A percentile compares a stretch with the other conserved stretches of the same genome.
phyloP scores from a whole-genome alignment of 2,888 invertebrate species.

The Caenorhabditis plicata region DNA sequence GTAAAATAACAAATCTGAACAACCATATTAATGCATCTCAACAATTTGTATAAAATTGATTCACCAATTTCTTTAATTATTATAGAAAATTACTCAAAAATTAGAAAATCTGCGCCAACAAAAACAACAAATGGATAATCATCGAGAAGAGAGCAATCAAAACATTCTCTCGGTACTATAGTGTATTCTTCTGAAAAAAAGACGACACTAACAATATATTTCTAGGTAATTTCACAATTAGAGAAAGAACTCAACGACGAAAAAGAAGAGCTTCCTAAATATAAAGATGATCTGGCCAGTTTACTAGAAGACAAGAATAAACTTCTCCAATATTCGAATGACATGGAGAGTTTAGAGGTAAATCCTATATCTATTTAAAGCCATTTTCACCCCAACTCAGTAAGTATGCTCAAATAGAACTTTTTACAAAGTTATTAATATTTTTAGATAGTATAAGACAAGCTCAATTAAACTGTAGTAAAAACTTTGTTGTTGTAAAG shows the following conservation, averaged over 20 bases:
- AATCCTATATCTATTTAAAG: not conserved
- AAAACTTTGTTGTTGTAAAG: too few relatives aligned
- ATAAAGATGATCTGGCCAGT: constrained; percentile 3
- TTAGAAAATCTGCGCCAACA: not conserved
- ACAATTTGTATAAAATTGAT: too few relatives aligned
- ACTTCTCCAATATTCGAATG: not conserved
- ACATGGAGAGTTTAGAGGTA: not conserved
- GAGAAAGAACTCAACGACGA: not conserved
- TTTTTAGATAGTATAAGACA: too few relatives aligned
- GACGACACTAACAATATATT: not conserved
- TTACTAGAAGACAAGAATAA: constrained; percentile 14
- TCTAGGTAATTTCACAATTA: not conserved
- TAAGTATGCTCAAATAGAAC: too few relatives aligned
- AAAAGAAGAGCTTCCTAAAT: constrained; percentile 5
- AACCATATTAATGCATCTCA: too few relatives aligned
- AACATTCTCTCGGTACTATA: constrained; percentile 8
- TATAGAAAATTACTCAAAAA: too few relatives aligned
- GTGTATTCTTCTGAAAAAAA: too few relatives aligned
- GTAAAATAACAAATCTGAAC: too few relatives aligned
- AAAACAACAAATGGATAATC: not conserved
- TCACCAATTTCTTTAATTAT: too few relatives aligned
- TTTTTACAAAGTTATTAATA: too few relatives aligned
- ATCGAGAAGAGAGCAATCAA: constrained; percentile 9
- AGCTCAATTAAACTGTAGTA: too few relatives aligned
- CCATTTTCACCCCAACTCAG: too few relatives aligned